Evolutionary conservation across 2,888 invertebrate species (phyloP).

Genomic region (Fragum fragum): DNA sequence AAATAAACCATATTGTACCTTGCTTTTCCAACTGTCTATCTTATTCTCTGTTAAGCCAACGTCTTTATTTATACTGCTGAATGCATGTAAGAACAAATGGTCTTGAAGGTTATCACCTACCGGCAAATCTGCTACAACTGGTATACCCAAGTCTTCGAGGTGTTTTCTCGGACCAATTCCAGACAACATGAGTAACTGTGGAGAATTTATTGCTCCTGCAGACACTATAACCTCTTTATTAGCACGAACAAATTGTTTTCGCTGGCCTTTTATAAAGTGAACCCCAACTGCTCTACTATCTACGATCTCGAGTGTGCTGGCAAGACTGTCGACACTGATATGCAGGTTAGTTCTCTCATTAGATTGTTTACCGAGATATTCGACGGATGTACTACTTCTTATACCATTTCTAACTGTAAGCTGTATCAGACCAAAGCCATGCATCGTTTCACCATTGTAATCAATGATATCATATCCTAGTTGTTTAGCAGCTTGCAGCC

Average conservation of each 20-base stretch:
- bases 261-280: slow-evolving; percentile 69
- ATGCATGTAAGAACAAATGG: slow-evolving; percentile 32
- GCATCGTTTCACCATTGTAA: slow-evolving; percentile 38
- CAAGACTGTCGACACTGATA: slow-evolving; percentile 53
- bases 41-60: slow-evolving; percentile 42
- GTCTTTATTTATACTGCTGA: slow-evolving; percentile 34
- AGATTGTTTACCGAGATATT: slow-evolving; percentile 20
- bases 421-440: slow-evolving; percentile 12
- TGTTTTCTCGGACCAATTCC: slow-evolving; percentile 59
- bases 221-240: slow-evolving; percentile 80
- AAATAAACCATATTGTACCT: slow-evolving; percentile 45
- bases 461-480: slow-evolving; percentile 36
- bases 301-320: slow-evolving; percentile 73
- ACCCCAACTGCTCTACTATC: slow-evolving; percentile 74
- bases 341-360: slow-evolving; percentile 34
- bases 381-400: slow-evolving; percentile 11
- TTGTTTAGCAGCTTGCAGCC: slow-evolving; percentile 34
- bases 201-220: slow-evolving; percentile 85
- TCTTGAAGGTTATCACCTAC: slow-evolving; percentile 61
- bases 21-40: slow-evolving; percentile 26
- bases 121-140: slow-evolving; percentile 80
- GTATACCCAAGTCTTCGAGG: slow-evolving; percentile 81
- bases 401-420: neutral
- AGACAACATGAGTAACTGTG: slow-evolving; percentile 66
- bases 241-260: slow-evolving; percentile 65